Evolutionary conservation across 2,888 invertebrate genomes (phyloP).

Genomic region (Tetragnatha montana): DNA sequence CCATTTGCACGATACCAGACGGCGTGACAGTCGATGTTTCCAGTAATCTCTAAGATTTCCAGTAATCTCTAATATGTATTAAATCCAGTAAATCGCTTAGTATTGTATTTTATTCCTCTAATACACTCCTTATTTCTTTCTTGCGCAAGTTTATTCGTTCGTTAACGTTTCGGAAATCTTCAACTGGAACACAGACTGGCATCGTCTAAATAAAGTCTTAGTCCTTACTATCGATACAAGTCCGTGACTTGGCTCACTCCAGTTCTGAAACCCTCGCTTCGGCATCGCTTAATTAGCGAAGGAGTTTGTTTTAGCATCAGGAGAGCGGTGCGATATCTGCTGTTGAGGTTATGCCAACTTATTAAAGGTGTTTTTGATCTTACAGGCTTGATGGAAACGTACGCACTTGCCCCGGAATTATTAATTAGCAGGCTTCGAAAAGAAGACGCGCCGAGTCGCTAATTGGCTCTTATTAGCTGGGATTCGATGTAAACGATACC

Average conservation of each 20-base stretch:
- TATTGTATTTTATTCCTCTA: no score
- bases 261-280: neutral
- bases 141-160: no score
- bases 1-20: no score
- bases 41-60: no score
- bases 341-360: conserved; percentile 19
- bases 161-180: no score
- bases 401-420: conserved; percentile 8
- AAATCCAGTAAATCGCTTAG: no score
- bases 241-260: neutral
- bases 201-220: no score
- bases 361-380: conserved; percentile 42
- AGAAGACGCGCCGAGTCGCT: conserved; percentile 1
- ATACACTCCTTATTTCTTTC: no score
- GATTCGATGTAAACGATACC: neutral
- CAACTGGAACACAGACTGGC: no score
- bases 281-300: conserved; percentile 30
- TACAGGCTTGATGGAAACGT: conserved; percentile 16
- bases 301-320: conserved; percentile 45
- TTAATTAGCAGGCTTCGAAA: conserved; percentile 27
- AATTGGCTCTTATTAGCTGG: conserved; percentile 26
- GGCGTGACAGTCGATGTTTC: no score
- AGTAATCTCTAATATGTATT: no score
- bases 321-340: conserved; percentile 5
- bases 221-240: neutral